Evolutionary conservation across 2,113 vertebrate genomes (phyloP).

Genomic region (Trachemys scripta): DNA sequence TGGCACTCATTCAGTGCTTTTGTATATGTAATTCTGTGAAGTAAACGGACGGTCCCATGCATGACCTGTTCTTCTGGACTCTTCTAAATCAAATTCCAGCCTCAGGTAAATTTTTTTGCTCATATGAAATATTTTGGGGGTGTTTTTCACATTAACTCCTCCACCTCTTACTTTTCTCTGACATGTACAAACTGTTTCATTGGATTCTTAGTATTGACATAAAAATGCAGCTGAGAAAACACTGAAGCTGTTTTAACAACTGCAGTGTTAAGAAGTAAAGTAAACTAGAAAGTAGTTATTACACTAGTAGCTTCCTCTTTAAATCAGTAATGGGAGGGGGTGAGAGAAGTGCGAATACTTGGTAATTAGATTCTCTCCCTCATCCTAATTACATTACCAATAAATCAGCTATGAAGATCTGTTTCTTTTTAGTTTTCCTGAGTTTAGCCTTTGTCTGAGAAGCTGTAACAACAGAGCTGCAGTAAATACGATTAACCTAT

Average conservation of each 20-base stretch:
- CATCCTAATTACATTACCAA: constrained; percentile 66
- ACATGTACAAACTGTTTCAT: constrained; percentile 28
- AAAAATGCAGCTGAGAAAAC: constrained; percentile 68
- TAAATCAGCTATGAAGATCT: constrained; percentile 78
- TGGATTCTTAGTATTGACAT: constrained; percentile 39
- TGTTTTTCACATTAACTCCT: neutral
- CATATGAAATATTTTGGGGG: constrained; percentile 28
- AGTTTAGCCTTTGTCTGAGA: constrained; percentile 78
- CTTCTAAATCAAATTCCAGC: constrained; percentile 47
- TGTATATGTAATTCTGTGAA: constrained; percentile 62
- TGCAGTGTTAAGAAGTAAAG: constrained; percentile 51
- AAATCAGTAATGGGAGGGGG: constrained; percentile 33
- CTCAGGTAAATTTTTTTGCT: constrained; percentile 49
- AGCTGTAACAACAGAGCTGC: constrained; percentile 70
- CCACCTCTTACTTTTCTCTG: neutral
- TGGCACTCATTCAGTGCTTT: constrained; percentile 71
- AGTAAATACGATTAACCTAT: constrained; percentile 76
- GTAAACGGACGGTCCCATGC: constrained; percentile 74
- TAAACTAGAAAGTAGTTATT: constrained; percentile 55
- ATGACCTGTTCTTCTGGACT: constrained; percentile 84
- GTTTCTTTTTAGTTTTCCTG: constrained; percentile 79
- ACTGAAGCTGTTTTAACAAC: constrained; percentile 55
- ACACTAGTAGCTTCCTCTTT: constrained; percentile 31
- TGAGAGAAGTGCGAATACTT: constrained; percentile 59
- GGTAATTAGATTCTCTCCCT: constrained; percentile 78